These are phyloP conservation scores for Penelope pileata DNA, from an alignment of 2,113 vertebrate genomes.

Conservation along the genomic window DNA sequence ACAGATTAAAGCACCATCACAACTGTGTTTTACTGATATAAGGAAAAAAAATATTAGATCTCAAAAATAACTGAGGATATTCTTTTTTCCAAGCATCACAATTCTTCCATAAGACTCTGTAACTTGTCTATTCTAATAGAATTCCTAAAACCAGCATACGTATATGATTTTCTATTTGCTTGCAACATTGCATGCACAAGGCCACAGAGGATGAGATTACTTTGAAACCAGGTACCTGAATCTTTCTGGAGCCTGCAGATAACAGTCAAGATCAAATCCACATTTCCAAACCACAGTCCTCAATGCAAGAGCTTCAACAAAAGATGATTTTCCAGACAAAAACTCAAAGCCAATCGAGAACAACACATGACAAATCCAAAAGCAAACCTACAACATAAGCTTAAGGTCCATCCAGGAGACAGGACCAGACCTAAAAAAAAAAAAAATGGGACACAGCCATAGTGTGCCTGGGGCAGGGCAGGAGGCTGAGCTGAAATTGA, in stretches of 20 bases:
- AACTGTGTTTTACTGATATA: background rate
- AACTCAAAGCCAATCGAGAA: background rate
- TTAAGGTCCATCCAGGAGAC: background rate
- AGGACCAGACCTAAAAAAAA: background rate
- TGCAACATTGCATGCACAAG: background rate
- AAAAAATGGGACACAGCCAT: background rate
- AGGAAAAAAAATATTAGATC: background rate
- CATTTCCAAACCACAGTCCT: background rate
- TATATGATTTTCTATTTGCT: background rate
- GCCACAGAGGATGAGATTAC: background rate
- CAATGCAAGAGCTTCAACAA: background rate
- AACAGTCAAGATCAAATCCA: background rate
- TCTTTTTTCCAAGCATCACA: background rate
- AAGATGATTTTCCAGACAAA: background rate
- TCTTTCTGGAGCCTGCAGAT: background rate
- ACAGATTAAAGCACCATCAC: background rate
- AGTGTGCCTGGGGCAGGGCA: accelerated
- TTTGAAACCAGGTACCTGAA: background rate
- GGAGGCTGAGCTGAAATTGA: background rate
- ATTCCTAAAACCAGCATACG: background rate
- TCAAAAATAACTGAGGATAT: background rate
- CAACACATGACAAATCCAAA: background rate
- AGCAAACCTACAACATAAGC: background rate
- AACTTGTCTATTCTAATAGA: background rate
- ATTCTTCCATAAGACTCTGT: background rate